These are phyloP conservation scores for Halesus radiatus DNA, from an alignment of 1,140 invertebrate species.

Conservation along the genomic window DNA sequence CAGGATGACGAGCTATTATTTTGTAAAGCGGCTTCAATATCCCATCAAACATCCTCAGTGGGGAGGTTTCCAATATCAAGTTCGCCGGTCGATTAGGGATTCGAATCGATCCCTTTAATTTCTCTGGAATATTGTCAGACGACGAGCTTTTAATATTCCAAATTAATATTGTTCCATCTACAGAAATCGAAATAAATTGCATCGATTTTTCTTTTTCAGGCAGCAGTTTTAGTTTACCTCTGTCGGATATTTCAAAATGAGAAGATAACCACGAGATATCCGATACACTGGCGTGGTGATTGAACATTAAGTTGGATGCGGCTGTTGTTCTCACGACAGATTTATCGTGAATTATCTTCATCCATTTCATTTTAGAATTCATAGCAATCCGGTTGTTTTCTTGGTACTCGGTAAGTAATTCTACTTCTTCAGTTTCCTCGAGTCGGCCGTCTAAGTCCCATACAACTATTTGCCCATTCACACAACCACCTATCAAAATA, in stretches of 20 bases:
- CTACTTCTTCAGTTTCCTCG: constrained; percentile 73
- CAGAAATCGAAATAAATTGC: constrained; percentile 76
- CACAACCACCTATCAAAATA: constrained; percentile 78
- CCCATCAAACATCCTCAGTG: constrained; percentile 71
- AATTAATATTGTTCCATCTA: constrained; percentile 78
- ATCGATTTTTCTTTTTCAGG: constrained; percentile 67
- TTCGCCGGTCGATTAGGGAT: constrained; percentile 65
- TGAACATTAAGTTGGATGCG: constrained; percentile 72
- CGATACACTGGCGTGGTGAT: constrained; percentile 75
- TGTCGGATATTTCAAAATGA: constrained; percentile 72
- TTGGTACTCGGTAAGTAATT: constrained; percentile 74
- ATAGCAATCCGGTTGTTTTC: constrained; percentile 73
- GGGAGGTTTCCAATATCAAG: constrained; percentile 71
- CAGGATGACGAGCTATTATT: constrained; percentile 66
- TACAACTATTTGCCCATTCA: constrained; percentile 79
- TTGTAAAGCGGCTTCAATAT: constrained; percentile 74
- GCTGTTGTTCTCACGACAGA: constrained; percentile 73
- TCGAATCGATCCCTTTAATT: constrained; percentile 29
- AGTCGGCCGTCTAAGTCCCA: constrained; percentile 82
- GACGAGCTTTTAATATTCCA: constrained; percentile 75
- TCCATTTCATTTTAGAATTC: constrained; percentile 77
- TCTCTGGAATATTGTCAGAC: constrained; percentile 29
- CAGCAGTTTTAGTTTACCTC: constrained; percentile 70
- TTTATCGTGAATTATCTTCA: constrained; percentile 72
- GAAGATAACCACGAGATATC: constrained; percentile 77